A percentile compares a stretch with the other conserved stretches of the same genome.
These are phyloP conservation scores for Mycalesis mineus DNA, from an alignment of 2,888 invertebrate species.

Conservation along the genomic window DNA sequence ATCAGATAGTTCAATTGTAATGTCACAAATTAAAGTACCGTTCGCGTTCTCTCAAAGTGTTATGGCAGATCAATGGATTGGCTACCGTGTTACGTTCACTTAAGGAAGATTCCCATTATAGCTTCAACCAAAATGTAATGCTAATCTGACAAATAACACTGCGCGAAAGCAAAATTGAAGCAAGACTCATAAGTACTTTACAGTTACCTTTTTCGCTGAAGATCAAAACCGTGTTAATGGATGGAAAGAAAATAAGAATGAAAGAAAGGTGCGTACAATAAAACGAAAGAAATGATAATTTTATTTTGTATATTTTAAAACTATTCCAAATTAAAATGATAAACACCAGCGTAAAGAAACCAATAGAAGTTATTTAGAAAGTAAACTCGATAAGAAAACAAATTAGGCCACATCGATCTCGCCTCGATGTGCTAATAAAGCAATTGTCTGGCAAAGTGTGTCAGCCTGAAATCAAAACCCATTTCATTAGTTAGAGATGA, in stretches of 20 bases:
- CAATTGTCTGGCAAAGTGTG: conserved; percentile 27
- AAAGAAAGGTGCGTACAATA: too few relatives aligned
- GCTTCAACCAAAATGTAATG: not conserved
- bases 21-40: conserved; percentile 11
- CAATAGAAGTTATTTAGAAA: not conserved
- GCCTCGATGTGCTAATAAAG: conserved; percentile 14
- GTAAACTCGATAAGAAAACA: conserved; percentile 3
- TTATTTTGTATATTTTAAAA: too few relatives aligned
- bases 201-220: not conserved
- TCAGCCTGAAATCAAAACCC: conserved; percentile 32
- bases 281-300: too few relatives aligned
- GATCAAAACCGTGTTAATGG: too few relatives aligned
- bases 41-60: conserved; percentile 8
- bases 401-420: conserved; percentile 12
- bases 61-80: conserved; percentile 19
- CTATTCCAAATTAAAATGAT: not conserved
- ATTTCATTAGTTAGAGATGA: conserved; percentile 58
- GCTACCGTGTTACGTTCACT: conserved; percentile 25
- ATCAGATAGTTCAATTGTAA: not conserved
- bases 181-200: not conserved
- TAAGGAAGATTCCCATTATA: conserved; percentile 5
- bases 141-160: not conserved
- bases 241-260: too few relatives aligned
- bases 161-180: not conserved
- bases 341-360: not conserved